Base-by-base conservation (phyloP, 2,797 vertebrate species). In the Gobionotothen gibberifrons region DNA sequence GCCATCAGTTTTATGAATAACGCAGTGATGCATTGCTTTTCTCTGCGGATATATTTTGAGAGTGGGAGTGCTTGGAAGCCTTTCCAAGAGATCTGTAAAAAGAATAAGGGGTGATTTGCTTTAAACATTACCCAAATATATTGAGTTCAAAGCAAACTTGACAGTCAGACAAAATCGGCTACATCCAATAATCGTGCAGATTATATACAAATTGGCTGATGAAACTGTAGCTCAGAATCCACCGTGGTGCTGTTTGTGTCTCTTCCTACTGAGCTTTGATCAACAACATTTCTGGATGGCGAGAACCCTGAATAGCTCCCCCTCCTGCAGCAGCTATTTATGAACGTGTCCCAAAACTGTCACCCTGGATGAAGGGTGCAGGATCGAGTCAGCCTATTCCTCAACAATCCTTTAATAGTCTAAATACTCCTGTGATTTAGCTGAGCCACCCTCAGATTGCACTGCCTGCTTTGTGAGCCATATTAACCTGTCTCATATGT, bases 331-430 rank as follows among this genome's bases (percentile, higher is more conserved):
- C 51, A 82, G 67, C 78, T 80, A 86, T 86, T 88, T 77, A 82
- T 86, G 85, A 91, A 87, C 82, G 84, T 66, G 81, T 84, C 84
- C 88, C 74, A 78, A 80, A 91, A 85, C 83, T 88, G 89, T 90
- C 91, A 89, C 56, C 6, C 13, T 60, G 66, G 73, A 85, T 59
- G 48, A 58, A 59, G 69, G 78, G 59, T 74, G 58, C 26, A 19
- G 64, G 74, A 82, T 78, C n/a, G 39, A 39, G 36, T 66, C 66
- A 65, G 44, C 43, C 72, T 57, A 46, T 49, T 58, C 44, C 40
- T 76, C 40, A 69, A 71, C 17, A 73, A 46, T 55, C 39, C 43
- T 56, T 62, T 54, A 78, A 21, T 47, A 69, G 70, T 47, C 70
- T 11, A 53, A 26, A 46, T 42, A 10, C 59, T 61, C 21, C 40